These are phyloP conservation scores for Deilephila elpenor DNA, from an alignment of 2,888 invertebrate species.

Conservation along the genomic window DNA sequence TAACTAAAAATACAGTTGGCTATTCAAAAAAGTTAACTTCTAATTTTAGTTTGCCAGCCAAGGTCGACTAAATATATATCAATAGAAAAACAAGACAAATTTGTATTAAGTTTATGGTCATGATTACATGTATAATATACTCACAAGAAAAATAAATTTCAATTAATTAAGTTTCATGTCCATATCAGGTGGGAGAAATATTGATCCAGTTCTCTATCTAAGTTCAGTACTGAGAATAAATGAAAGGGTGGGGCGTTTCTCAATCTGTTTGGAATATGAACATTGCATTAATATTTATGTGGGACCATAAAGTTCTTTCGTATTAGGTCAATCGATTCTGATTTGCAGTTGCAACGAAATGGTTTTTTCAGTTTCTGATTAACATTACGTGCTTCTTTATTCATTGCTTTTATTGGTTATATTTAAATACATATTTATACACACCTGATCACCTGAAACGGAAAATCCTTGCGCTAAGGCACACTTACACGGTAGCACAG, in stretches of 20 bases:
- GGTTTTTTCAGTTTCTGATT: not conserved
- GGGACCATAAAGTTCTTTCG: constrained; percentile 33
- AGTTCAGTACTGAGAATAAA: constrained; percentile 14
- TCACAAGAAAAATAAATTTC: constrained; percentile 19
- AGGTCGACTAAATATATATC: no score
- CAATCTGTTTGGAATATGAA: constrained; percentile 39
- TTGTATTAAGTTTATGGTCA: no score
- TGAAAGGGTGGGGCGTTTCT: constrained; percentile 32
- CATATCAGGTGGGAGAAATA: constrained; percentile 10
- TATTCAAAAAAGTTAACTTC: no score
- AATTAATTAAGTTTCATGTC: constrained; percentile 11
- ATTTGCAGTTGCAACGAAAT: not conserved
- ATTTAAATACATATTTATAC: no score
- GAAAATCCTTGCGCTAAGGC: no score
- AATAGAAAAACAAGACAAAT: no score
- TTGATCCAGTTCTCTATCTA: constrained; percentile 12
- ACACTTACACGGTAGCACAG: no score
- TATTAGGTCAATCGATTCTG: not conserved
- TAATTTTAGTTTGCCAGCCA: no score
- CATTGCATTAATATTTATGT: constrained; percentile 37
- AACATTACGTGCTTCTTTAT: not conserved
- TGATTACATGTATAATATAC: no score
- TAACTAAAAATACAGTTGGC: no score
- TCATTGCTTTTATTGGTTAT: not conserved
- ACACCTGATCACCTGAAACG: no score